A percentile compares a stretch with the other conserved stretches of the same genome.
Evolutionary conservation across 2,888 invertebrate species (phyloP).

Genomic region (Belgica antarctica): DNA sequence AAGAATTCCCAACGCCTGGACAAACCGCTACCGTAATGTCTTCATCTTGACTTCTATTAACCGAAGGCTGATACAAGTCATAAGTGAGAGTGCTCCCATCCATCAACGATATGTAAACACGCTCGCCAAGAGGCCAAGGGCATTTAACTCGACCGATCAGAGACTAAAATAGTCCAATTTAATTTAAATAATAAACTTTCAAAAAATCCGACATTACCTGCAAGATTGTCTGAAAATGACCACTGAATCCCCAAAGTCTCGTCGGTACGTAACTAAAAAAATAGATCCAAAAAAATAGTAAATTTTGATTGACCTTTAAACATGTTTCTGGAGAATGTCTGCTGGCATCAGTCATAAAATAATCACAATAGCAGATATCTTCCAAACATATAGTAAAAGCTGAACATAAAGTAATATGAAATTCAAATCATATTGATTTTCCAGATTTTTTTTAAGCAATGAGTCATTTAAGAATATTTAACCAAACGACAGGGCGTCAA

Average conservation of each 20-base stretch:
- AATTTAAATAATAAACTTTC: too few relatives aligned
- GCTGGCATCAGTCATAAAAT: not conserved
- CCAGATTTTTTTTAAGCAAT: too few relatives aligned
- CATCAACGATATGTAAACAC: constrained; percentile 69
- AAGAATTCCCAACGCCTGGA: constrained; percentile 91
- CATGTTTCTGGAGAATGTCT: not conserved
- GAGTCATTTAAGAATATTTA: too few relatives aligned
- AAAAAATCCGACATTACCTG: too few relatives aligned
- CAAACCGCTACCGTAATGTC: constrained; percentile 85
- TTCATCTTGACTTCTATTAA: constrained; percentile 57
- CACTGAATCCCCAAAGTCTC: constrained; percentile 91
- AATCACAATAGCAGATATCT: not conserved
- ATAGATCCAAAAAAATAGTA: constrained; percentile 50
- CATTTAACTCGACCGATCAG: constrained; percentile 82
- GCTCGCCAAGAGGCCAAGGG: constrained; percentile 83
- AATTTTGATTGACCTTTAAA: not conserved
- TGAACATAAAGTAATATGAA: too few relatives aligned
- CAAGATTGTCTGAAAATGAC: constrained; percentile 89
- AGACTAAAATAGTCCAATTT: too few relatives aligned
- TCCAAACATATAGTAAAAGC: too few relatives aligned
- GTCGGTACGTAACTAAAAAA: constrained; percentile 77
- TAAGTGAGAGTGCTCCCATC: constrained; percentile 90
- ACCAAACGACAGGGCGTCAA: too few relatives aligned
- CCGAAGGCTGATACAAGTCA: constrained; percentile 82
- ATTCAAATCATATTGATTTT: too few relatives aligned